Conservation (phyloP, 2,797 vertebrate genomes). For the Diglossa cyanea region DNA sequence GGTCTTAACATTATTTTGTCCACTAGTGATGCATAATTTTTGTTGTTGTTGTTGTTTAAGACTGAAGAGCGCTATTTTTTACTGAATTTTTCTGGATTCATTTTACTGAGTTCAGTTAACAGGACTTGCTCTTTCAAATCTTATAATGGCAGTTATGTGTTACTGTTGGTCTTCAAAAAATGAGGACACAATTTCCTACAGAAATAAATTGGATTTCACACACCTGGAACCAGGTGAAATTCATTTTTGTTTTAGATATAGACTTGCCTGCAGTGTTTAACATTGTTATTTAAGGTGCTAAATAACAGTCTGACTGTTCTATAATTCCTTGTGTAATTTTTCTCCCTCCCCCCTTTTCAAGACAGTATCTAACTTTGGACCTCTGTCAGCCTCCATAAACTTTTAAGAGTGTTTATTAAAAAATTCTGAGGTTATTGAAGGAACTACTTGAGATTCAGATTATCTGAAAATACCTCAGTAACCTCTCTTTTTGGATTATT, state of each 20-base stretch:
- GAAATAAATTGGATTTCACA: not conserved
- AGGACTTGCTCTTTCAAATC: not conserved
- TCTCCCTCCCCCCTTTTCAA: not conserved
- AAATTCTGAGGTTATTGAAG: not conserved
- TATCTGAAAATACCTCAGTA: not conserved
- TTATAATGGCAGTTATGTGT: not conserved
- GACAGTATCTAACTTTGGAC: not conserved
- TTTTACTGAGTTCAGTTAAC: not conserved
- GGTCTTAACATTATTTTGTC: not conserved
- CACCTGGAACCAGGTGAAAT: not conserved
- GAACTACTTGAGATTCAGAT: not conserved
- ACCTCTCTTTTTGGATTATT: not conserved
- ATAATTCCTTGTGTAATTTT: not conserved
- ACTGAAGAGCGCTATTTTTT: not conserved
- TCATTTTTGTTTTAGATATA: not conserved
- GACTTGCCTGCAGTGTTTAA: not conserved
- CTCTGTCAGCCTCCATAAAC: not conserved
- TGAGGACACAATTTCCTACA: not conserved
- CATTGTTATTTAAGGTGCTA: not conserved
- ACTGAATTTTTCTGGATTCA: not conserved
- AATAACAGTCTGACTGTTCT: not conserved
- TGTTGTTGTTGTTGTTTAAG: not conserved
- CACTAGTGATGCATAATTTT: not conserved
- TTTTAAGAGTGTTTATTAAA: not conserved
- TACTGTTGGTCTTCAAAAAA: not conserved